These are phyloP conservation scores for Brassicogethes aeneus DNA, from an alignment of 2,888 invertebrate genomes.

Conservation along the genomic window DNA sequence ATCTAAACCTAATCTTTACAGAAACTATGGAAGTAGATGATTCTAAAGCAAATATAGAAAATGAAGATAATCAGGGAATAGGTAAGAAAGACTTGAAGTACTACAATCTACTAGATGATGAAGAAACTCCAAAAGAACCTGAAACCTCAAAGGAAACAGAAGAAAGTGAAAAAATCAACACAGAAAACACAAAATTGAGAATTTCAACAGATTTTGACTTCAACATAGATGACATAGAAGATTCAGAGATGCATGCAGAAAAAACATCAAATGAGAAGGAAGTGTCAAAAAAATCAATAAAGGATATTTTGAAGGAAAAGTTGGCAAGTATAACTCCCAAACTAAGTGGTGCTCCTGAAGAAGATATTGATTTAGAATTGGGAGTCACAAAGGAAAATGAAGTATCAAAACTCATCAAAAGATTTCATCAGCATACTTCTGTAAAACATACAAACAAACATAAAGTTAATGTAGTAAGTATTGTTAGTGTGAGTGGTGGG, in stretches of 20 bases:
- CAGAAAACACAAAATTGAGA: too few relatives aligned
- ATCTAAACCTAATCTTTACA: background rate
- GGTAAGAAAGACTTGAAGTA: too few relatives aligned
- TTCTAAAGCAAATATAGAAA: conserved; percentile 4
- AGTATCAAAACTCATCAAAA: conserved; percentile 57
- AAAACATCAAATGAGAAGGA: conserved; percentile 13
- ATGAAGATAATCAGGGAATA: conserved; percentile 6
- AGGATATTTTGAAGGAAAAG: conserved; percentile 25
- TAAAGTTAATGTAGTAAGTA: conserved; percentile 48
- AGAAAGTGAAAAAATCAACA: background rate
- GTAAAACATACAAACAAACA: conserved; percentile 47
- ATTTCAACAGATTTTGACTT: background rate
- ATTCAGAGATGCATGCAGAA: background rate
- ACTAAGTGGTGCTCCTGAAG: conserved; percentile 46
- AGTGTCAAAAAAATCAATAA: conserved; percentile 38
- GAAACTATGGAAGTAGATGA: background rate
- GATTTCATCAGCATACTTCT: conserved; percentile 60
- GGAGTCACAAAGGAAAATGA: conserved; percentile 45
- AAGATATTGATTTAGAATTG: conserved; percentile 54
- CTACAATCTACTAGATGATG: too few relatives aligned
- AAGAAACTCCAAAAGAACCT: background rate
- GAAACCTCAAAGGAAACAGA: background rate
- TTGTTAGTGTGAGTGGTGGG: conserved; percentile 39
- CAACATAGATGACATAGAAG: background rate
- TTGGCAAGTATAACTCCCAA: conserved; percentile 39